Conservation (phyloP, 2,113 vertebrate species). For the Platysteira castanea region DNA sequence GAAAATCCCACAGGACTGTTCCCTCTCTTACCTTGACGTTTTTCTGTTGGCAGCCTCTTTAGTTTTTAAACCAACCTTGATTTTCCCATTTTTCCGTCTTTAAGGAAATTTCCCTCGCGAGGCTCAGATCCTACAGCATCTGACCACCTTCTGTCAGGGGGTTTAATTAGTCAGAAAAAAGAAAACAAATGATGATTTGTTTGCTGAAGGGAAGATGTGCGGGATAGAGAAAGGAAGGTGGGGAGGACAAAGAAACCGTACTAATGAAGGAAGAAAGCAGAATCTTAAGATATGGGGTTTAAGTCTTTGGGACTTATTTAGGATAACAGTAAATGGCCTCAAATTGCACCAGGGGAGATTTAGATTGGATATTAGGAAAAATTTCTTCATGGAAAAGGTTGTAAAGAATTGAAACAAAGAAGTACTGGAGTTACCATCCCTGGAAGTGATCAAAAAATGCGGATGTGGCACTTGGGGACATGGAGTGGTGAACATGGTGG, state of each 20-base stretch:
- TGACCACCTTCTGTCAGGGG: not conserved
- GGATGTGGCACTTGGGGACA: not conserved
- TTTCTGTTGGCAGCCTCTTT: not conserved
- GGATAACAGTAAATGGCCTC: not conserved
- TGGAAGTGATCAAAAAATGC: not conserved
- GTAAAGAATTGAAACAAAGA: not conserved
- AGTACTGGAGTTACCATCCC: not conserved
- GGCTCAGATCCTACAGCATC: not conserved
- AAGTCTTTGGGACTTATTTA: not conserved
- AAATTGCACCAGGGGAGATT: not conserved
- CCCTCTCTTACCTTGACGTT: not conserved
- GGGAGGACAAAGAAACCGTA: not conserved
- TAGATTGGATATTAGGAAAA: not conserved
- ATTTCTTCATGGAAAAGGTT: not conserved
- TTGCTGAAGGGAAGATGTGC: not conserved
- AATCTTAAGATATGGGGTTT: not conserved
- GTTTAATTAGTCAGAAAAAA: slow-evolving; percentile 34
- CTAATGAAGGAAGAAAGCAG: not conserved
- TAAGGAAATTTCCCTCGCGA: not conserved
- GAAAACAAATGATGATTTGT: not conserved
- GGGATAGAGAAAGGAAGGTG: not conserved
- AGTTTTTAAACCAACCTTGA: not conserved
- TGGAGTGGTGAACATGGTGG: not conserved
- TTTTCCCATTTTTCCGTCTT: not conserved
- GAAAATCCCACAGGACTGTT: not conserved